These are phyloP conservation scores for Aphrocallistes beatrix DNA, from an alignment of 37 sponge, comb jelly and placozoan species.

Conservation along the genomic window DNA sequence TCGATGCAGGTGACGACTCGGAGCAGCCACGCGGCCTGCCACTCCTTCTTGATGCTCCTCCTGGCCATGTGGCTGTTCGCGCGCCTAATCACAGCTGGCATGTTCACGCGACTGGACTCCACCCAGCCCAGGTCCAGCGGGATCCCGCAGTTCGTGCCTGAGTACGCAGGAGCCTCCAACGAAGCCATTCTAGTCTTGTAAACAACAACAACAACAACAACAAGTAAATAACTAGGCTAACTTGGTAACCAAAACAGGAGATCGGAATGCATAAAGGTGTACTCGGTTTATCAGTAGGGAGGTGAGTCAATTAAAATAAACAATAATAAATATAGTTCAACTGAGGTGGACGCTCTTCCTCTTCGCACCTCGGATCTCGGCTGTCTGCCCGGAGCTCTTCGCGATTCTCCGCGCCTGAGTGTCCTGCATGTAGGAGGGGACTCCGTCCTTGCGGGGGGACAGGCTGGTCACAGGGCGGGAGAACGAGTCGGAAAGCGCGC, in stretches of 20 bases:
- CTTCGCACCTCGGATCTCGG: not conserved
- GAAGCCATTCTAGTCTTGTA: not conserved
- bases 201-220: too few species aligned
- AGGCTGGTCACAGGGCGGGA: not conserved
- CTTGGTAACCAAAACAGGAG: not conserved
- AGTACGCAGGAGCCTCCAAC: not conserved
- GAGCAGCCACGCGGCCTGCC: slow-evolving; percentile 98
- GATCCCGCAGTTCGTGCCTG: slow-evolving; percentile 30
- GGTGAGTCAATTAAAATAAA: not conserved
- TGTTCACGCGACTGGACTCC: slow-evolving; percentile 65
- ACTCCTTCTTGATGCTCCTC: slow-evolving; percentile 91
- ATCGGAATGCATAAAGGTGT: not conserved
- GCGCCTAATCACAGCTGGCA: slow-evolving; percentile 70
- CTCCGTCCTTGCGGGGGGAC: not conserved
- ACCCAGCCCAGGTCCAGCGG: slow-evolving; percentile 83
- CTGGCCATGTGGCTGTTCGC: slow-evolving; percentile 81
- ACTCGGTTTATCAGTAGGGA: not conserved
- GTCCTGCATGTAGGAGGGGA: not conserved
- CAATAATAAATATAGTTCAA: too few species aligned
- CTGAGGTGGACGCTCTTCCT: too few species aligned
- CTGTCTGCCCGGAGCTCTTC: not conserved
- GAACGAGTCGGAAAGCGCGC: not conserved
- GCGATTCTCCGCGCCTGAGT: not conserved
- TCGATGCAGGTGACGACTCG: slow-evolving; percentile 89
- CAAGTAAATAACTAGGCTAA: too few species aligned